These are phyloP conservation scores for Ptilodon capucinus DNA, from an alignment of 2,888 invertebrate species.

Conservation along the genomic window DNA sequence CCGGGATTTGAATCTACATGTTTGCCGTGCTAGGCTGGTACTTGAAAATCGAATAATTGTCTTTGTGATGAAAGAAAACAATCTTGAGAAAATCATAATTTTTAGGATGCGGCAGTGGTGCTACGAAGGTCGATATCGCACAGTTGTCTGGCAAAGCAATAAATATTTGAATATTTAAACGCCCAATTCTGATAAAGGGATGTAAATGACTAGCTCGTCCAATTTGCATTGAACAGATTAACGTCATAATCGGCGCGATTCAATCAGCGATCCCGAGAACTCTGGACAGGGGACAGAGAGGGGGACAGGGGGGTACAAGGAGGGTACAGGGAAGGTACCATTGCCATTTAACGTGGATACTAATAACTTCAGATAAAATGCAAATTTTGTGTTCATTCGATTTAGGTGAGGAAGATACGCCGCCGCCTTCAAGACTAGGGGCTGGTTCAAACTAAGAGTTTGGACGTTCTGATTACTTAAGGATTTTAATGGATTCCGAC, in stretches of 20 bases:
- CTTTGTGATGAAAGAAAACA: conserved; percentile 3
- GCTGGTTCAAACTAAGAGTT: conserved; percentile 19
- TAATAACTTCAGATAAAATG: conserved; percentile 81
- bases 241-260: conserved; percentile 81
- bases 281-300: conserved; percentile 55
- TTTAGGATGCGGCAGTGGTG: conserved; percentile 30
- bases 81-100: conserved; percentile 12
- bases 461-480: conserved; percentile 16
- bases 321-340: conserved; percentile 25
- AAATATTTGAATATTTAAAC: conserved; percentile 77
- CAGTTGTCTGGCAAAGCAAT: conserved; percentile 60
- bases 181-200: conserved; percentile 74
- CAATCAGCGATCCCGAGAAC: conserved; percentile 75
- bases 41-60: neutral
- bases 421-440: conserved; percentile 28
- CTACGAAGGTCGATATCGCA: conserved; percentile 19
- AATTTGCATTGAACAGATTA: conserved; percentile 82
- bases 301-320: conserved; percentile 23
- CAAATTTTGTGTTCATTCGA: conserved; percentile 81
- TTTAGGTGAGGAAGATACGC: conserved; percentile 66
- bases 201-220: conserved; percentile 79
- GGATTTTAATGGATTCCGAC: too few species aligned
- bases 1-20: too few species aligned
- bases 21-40: neutral
- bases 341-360: conserved; percentile 62